Evolutionary conservation across 2,113 vertebrate genomes (phyloP), one percentile per base, ranked within the genome.

Genomic region (Apistogramma diplotaenia): DNA sequence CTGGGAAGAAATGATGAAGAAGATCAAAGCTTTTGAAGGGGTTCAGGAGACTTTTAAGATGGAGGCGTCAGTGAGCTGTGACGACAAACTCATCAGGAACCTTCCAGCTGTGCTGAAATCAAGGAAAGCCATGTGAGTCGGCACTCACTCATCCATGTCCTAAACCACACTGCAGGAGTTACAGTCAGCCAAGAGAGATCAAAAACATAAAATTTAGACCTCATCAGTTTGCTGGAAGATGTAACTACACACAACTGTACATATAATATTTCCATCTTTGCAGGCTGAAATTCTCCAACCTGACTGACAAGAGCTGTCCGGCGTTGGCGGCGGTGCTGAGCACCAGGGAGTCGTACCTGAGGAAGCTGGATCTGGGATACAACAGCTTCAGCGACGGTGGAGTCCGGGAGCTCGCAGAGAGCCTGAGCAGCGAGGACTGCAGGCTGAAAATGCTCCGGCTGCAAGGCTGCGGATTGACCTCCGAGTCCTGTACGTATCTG

Each of bases 291-390:
- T 91, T 89, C 76, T 90, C 75, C 53, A 91, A 92, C 81, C 76
- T 92, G 79, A 91, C 90, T 5, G 89, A 91, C 11, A 82, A 67
- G 56, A 79, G 79, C 25, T 92, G 92, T 60, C 67, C 72, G n/a
- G 81, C 67, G 1, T 49, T 93, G 71, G 76, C 61, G 23, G 43
- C 79, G 0, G 40, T 89, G 11, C 67, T 93, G 1, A 82, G 83
- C 70, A 81, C 79, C 4, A 58, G 13, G 8, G 40, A 37, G 54
- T 86, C 89, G 0, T 71, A 70, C 80, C 62, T 93, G 79, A 85
- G 75, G 27, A 82, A 89, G 37, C 87, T 93, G 60, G 89, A 93
- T 78, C 85, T 93, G 60, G 86, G 86, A 8, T 91, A 83, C 79
- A 93, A 89, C 86, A 87, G 55, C 82, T 85, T 93, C 73, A 74